Conservation (phyloP, 2,888 invertebrate genomes). For the Notocelia uddmanniana region DNA sequence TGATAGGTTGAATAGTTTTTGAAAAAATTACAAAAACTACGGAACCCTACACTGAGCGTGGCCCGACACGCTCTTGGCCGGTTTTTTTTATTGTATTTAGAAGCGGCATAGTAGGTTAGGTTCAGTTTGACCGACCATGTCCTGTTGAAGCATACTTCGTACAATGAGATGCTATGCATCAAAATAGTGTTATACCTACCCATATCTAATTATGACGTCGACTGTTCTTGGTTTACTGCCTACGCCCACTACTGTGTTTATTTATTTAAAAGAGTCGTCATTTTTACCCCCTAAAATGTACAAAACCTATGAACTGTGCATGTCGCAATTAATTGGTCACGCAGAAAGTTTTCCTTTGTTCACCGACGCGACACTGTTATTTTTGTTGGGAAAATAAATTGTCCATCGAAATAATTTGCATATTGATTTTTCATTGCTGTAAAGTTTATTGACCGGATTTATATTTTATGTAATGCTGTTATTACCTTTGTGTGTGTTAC, state of each 20-base stretch:
- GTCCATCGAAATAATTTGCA: not conserved
- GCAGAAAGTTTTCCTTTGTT: slow-evolving; percentile 26
- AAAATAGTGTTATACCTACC: too few relatives aligned
- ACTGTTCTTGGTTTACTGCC: not conserved
- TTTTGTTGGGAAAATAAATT: slow-evolving; percentile 8
- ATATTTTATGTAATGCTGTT: not conserved
- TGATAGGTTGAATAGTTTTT: too few relatives aligned
- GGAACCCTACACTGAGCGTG: too few relatives aligned
- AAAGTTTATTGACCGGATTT: not conserved
- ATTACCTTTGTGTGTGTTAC: not conserved
- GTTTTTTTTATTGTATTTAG: not conserved
- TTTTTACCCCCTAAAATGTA: not conserved
- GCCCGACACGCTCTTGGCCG: too few relatives aligned
- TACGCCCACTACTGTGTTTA: not conserved
- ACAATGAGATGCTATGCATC: too few relatives aligned
- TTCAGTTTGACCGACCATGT: not conserved
- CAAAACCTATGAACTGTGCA: slow-evolving; percentile 25
- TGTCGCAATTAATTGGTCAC: slow-evolving; percentile 28
- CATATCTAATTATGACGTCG: too few relatives aligned
- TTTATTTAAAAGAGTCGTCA: not conserved
- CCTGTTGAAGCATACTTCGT: not conserved
- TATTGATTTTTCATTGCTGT: not conserved
- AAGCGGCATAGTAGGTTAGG: not conserved
- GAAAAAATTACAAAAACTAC: too few relatives aligned
- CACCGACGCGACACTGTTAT: slow-evolving; percentile 13